phyloP scores from a whole-genome alignment of 1,140 invertebrate species.

The Nasonia vitripennis region DNA sequence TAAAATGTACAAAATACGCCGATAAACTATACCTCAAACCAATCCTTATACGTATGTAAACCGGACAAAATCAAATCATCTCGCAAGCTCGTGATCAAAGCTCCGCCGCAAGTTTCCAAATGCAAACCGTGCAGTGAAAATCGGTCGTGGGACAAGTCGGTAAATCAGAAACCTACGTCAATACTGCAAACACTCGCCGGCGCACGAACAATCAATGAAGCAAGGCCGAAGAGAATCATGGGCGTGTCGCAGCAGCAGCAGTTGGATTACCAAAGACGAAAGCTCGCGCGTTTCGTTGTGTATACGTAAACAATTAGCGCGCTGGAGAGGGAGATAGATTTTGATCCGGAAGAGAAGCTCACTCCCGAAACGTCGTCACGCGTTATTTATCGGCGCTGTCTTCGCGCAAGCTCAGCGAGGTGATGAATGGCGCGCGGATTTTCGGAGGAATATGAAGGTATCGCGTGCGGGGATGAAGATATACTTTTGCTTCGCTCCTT shows the following conservation, averaged over 20 bases:
- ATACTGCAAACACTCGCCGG: background rate
- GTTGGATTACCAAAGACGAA: background rate
- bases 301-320: background rate
- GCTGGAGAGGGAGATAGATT: background rate
- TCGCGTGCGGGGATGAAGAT: background rate
- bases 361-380: background rate
- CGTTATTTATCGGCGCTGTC: slow-evolving; percentile 17
- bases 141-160: background rate
- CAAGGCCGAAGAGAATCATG: background rate
- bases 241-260: background rate
- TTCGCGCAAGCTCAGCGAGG: background rate
- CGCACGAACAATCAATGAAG: background rate
- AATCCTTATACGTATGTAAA: background rate
- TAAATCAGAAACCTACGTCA: background rate
- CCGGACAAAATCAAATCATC: too few species aligned
- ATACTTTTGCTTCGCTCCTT: background rate
- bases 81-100: background rate
- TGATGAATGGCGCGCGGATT: slow-evolving; percentile 19
- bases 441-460: background rate
- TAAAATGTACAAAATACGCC: background rate
- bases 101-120: background rate
- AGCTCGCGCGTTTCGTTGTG: background rate
- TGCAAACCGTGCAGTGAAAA: background rate
- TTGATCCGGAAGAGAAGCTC: background rate
- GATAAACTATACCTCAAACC: background rate